Percentiles rank a stretch among this genome's conserved stretches.
Evolutionary conservation across 2,888 invertebrate species (phyloP).

Genomic region (Acleris emargana): DNA sequence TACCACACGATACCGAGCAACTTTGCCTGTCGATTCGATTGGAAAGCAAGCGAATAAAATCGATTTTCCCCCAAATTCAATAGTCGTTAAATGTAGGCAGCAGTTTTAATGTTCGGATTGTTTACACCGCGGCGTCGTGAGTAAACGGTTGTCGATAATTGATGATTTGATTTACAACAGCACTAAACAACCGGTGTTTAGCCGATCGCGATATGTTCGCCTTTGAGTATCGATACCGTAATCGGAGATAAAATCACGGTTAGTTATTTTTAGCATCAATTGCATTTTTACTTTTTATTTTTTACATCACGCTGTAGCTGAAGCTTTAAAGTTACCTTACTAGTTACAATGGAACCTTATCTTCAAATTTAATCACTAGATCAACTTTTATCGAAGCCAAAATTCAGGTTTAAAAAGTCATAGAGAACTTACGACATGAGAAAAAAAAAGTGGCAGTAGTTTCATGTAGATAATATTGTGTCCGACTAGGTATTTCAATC

Average conservation of each 20-base stretch:
- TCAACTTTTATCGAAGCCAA: too few species aligned
- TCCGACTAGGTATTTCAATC: too few species aligned
- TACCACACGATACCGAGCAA: slow-evolving; percentile 56
- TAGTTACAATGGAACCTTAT: too few species aligned
- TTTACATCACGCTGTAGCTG: too few species aligned
- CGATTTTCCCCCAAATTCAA: slow-evolving; percentile 83
- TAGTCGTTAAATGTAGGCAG: slow-evolving; percentile 77
- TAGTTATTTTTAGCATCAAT: not conserved
- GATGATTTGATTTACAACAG: slow-evolving; percentile 83
- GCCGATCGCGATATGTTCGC: slow-evolving; percentile 68
- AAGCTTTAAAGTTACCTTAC: too few species aligned
- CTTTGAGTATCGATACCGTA: slow-evolving; percentile 58
- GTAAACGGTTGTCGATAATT: slow-evolving; percentile 83
- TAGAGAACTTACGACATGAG: too few species aligned
- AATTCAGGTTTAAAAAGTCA: too few species aligned
- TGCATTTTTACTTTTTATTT: not conserved
- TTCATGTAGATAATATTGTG: too few species aligned
- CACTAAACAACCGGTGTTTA: slow-evolving; percentile 83
- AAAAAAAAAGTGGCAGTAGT: too few species aligned
- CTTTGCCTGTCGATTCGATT: slow-evolving; percentile 72
- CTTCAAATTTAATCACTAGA: too few species aligned
- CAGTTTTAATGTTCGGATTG: slow-evolving; percentile 78
- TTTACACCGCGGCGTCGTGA: slow-evolving; percentile 82
- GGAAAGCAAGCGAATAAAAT: slow-evolving; percentile 81
- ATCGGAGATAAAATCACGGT: slow-evolving; percentile 4